Evolutionary conservation across 2,888 invertebrate species (phyloP).

Genomic region (Drosophila tripunctata): DNA sequence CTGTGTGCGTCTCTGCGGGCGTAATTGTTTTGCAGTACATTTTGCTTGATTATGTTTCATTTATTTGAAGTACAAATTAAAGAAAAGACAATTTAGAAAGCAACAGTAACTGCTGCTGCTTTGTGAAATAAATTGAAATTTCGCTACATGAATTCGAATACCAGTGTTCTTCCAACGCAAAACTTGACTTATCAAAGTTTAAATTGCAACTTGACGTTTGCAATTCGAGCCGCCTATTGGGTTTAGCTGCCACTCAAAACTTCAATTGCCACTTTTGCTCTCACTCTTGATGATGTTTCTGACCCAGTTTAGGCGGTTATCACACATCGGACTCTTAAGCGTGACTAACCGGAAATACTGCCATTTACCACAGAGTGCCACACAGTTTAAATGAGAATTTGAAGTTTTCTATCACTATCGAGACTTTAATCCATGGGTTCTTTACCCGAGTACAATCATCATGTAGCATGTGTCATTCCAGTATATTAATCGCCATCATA

Average conservation of each 20-base stretch:
- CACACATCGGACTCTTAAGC: slow-evolving; percentile 32
- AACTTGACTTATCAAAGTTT: slow-evolving; percentile 59
- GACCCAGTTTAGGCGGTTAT: slow-evolving; percentile 69
- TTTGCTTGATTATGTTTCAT: slow-evolving; percentile 31
- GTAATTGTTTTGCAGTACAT: slow-evolving; percentile 51
- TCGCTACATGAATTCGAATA: neutral
- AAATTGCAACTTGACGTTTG: slow-evolving; percentile 54
- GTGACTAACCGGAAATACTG: slow-evolving; percentile 22
- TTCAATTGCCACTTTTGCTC: slow-evolving; percentile 46
- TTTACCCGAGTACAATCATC: slow-evolving; percentile 21
- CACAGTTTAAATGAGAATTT: slow-evolving; percentile 38
- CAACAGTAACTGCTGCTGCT: neutral
- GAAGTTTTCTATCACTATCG: slow-evolving; percentile 59
- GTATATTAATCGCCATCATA: slow-evolving; percentile 16
- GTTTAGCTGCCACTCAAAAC: slow-evolving; percentile 53
- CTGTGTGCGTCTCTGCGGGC: slow-evolving; percentile 28
- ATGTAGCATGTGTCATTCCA: slow-evolving; percentile 37
- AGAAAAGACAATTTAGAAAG: neutral
- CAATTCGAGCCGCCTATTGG: slow-evolving; percentile 17
- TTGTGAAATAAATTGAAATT: no score
- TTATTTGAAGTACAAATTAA: slow-evolving; percentile 21
- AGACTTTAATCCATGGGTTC: slow-evolving; percentile 45
- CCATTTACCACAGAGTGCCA: slow-evolving; percentile 2
- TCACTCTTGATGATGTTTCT: slow-evolving; percentile 28
- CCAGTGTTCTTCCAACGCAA: neutral